Percentiles rank a stretch among this genome's conserved stretches.
phyloP scores from a whole-genome alignment of 2,797 vertebrate species.

The Sebastes steindachneri region DNA sequence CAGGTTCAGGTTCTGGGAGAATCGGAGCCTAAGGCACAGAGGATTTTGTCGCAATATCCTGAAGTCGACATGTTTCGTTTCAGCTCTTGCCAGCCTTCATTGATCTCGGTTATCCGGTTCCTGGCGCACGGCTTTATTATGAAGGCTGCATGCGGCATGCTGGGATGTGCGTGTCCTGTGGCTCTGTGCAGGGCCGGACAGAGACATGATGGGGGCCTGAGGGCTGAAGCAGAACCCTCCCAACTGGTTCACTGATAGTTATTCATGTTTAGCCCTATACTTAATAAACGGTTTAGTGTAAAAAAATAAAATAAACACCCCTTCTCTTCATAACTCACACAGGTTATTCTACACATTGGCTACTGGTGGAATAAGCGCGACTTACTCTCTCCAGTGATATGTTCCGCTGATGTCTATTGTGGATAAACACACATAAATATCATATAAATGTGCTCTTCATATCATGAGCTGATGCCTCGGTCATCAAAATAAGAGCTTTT shows the following conservation, averaged over 20 bases:
- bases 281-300: too few species aligned
- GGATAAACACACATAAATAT: neutral
- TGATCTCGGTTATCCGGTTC: neutral
- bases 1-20: neutral
- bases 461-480: neutral
- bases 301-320: too few species aligned
- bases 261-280: neutral
- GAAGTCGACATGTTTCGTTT: neutral
- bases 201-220: neutral
- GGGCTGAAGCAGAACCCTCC: neutral
- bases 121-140: neutral
- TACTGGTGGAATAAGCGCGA: neutral
- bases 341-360: neutral
- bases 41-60: constrained; percentile 16
- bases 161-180: neutral
- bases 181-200: neutral
- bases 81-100: neutral
- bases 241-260: neutral
- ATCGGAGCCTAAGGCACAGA: neutral
- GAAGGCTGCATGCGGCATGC: neutral
- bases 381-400: neutral
- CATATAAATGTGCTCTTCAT: neutral
- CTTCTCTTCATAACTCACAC: neutral
- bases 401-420: neutral
- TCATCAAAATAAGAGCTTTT: neutral